Evolutionary conservation across 2,113 vertebrate species (phyloP).

Genomic region (Oryzias melastigma): DNA sequence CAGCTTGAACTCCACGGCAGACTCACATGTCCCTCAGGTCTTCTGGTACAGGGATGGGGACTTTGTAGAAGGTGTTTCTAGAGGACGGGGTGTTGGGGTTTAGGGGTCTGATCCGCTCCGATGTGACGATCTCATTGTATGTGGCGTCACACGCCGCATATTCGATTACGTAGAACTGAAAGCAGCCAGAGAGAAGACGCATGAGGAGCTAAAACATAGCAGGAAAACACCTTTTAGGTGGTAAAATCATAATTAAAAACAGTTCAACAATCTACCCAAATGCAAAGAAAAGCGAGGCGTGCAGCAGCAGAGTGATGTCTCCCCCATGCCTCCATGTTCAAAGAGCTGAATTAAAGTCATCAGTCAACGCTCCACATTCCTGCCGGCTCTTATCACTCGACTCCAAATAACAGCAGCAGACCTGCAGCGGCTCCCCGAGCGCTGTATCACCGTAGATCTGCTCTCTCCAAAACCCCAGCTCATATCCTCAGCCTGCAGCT

Average conservation of each 20-base stretch:
- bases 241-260: too few species aligned
- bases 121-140: slow-evolving; percentile 91
- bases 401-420: slow-evolving; percentile 54
- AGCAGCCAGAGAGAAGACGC: neutral
- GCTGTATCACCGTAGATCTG: slow-evolving; percentile 19
- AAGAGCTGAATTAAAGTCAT: slow-evolving; percentile 55
- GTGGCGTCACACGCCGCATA: slow-evolving; percentile 90
- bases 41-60: slow-evolving; percentile 84
- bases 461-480: slow-evolving; percentile 34
- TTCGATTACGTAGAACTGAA: slow-evolving; percentile 92
- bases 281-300: neutral
- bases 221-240: too few species aligned
- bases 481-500: slow-evolving; percentile 37
- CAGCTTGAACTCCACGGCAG: neutral
- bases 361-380: slow-evolving; percentile 60
- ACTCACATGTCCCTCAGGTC: slow-evolving; percentile 90
- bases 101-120: slow-evolving; percentile 87
- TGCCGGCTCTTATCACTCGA: slow-evolving; percentile 56
- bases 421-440: slow-evolving; percentile 29
- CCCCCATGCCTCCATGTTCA: slow-evolving; percentile 22
- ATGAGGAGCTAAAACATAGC: neutral
- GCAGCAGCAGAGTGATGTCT: slow-evolving; percentile 25
- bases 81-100: slow-evolving; percentile 87
- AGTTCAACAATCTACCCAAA: too few species aligned
- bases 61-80: slow-evolving; percentile 85